Base-by-base conservation (phyloP, 1,140 invertebrate species). In the Eciton burchellii region DNA sequence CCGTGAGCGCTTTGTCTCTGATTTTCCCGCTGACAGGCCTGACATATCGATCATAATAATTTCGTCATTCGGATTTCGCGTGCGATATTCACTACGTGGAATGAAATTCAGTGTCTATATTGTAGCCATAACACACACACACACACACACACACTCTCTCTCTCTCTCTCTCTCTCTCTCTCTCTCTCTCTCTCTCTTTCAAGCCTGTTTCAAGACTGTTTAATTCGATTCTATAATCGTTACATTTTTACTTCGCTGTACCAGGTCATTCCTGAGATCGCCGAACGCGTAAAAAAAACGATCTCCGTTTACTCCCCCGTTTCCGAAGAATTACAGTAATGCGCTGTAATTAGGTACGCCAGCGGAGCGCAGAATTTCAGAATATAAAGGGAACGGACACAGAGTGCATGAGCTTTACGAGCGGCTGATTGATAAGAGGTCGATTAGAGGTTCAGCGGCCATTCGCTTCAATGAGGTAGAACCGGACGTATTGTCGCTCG, bases 381-480 rank as follows among this genome's bases (percentile, higher is more conserved):
- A 57, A 35, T 35, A n/a, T n/a, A n/a, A n/a, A 63, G 47, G 77
- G 86, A 86, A 43, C 45, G 54, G 14, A 35, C 43, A 68, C 35
- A 43, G 14, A 57, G 52, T n/a, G n/a, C 54, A 52, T 41, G 24
- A 49, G 59, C 24, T 68, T 77, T 16, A 35, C 45, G n/a, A n/a
- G 45, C 35, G 52, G 5, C 47, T 52, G 83, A 88, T 85, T 81
- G 84, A 88, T 88, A 85, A 83, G 52, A 9, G 19, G 56, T 11
- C 76, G 87, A 89, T 89, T 89, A 89, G 76, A 71, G 71, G 85
- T 82, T 87, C 60, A 73, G 52, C 72, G 54, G 45, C 60, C 81
- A n/a, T 47, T 43, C 70, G 81, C 73, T 87, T 87, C 85, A 84
- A 85, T 81, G 89, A 88, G 70, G 83, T 84, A 81, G 87, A 90